A percentile compares a stretch with the other conserved stretches of the same genome.
Evolutionary conservation across 2,113 vertebrate species (phyloP).

Genomic region (Alces alces): DNA sequence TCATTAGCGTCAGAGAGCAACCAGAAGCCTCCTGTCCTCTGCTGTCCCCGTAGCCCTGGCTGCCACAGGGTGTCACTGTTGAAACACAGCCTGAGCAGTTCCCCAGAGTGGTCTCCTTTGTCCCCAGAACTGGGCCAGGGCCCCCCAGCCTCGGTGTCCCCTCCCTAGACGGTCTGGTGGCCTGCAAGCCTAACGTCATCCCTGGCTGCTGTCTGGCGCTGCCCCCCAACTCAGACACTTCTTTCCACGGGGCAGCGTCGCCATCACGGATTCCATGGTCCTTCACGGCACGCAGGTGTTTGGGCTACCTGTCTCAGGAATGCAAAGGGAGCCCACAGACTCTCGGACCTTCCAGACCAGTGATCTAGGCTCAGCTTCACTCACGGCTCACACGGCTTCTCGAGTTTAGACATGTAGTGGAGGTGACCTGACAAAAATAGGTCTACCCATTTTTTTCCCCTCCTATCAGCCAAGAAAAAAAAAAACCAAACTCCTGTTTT

Average conservation of each 20-base stretch:
- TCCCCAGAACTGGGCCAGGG: not conserved
- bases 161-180: not conserved
- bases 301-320: not conserved
- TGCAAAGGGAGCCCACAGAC: not conserved
- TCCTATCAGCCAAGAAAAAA: not conserved
- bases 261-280: too few species aligned
- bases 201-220: not conserved
- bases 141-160: not conserved
- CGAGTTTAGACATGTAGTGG: not conserved
- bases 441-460: not conserved
- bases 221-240: not conserved
- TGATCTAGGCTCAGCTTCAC: not conserved
- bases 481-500: not conserved
- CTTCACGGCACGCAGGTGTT: too few species aligned
- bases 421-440: not conserved
- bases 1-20: not conserved
- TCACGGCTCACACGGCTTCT: not conserved
- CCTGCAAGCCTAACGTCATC: not conserved
- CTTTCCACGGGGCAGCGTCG: not conserved
- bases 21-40: not conserved
- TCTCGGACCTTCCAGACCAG: not conserved
- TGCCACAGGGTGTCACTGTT: conserved; percentile 74
- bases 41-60: not conserved
- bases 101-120: not conserved
- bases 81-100: conserved; percentile 49